Conservation (phyloP, 2,113 vertebrate genomes). For the Cyprinodon brontotheroides region DNA sequence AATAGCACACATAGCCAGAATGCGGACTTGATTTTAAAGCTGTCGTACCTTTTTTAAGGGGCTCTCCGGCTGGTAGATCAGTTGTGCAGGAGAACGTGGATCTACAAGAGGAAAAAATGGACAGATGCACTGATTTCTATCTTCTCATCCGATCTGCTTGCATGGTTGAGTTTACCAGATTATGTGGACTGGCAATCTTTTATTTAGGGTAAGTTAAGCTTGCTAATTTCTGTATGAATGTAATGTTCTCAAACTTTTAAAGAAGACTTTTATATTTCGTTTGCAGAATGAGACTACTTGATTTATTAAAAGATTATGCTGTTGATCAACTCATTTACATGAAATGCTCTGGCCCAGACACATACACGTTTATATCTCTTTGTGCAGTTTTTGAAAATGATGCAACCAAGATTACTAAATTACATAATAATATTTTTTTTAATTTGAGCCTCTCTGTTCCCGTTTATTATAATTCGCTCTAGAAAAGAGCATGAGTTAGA, state of each 20-base stretch:
- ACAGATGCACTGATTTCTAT: constrained; percentile 47
- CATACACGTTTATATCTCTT: background rate
- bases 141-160: constrained; percentile 26
- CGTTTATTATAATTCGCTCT: background rate
- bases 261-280: constrained; percentile 12
- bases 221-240: constrained; percentile 57
- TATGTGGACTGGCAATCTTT: constrained; percentile 44
- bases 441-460: background rate
- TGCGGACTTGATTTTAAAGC: background rate
- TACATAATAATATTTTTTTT: background rate
- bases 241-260: constrained; percentile 38
- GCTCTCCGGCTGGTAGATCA: background rate
- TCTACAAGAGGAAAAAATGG: constrained; percentile 23
- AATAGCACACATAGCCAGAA: too few species aligned
- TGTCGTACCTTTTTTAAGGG: constrained; percentile 44
- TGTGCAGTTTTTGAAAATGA: background rate
- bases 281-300: constrained; percentile 22
- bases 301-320: constrained; percentile 15
- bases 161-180: constrained; percentile 52
- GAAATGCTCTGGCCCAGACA: background rate
- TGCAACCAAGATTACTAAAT: background rate
- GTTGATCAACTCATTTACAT: constrained; percentile 8
- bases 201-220: constrained; percentile 7
- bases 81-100: constrained; percentile 22
- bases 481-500: constrained; percentile 26